phyloP scores from a whole-genome alignment of 2,113 vertebrate genomes.

The Pao palembangensis region DNA sequence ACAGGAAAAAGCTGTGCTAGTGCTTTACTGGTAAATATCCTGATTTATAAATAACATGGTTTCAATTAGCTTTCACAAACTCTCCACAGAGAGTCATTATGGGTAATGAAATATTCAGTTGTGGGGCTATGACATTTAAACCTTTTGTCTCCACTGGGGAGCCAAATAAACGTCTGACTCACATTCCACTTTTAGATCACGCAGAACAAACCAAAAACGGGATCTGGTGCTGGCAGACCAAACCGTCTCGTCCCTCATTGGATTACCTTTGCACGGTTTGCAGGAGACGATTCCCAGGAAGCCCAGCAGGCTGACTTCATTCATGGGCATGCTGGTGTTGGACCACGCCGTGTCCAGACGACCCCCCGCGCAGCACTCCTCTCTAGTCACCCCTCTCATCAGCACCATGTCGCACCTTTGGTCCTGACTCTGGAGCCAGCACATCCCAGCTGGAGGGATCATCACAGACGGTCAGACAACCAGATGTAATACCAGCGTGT shows the following conservation, averaged over 20 bases:
- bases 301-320: slow-evolving; percentile 91
- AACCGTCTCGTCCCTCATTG: slow-evolving; percentile 12
- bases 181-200: no score
- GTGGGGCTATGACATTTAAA: neutral
- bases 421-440: slow-evolving; percentile 89
- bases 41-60: slow-evolving; percentile 24
- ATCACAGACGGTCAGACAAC: neutral
- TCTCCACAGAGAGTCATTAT: slow-evolving; percentile 5
- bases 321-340: slow-evolving; percentile 87
- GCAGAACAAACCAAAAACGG: no score
- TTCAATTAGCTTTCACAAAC: slow-evolving; percentile 22
- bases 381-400: slow-evolving; percentile 83
- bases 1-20: neutral
- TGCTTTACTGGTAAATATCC: slow-evolving; percentile 49
- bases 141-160: no score
- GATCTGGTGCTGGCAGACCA: no score
- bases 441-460: slow-evolving; percentile 83
- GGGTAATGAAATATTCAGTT: neutral
- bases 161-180: no score
- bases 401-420: slow-evolving; percentile 90
- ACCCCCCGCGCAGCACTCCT: slow-evolving; percentile 87
- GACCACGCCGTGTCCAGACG: slow-evolving; percentile 91
- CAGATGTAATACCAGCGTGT: no score
- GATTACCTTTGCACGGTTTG: slow-evolving; percentile 92
- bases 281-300: slow-evolving; percentile 91